A percentile compares a stretch with the other conserved stretches of the same genome.
Conservation (phyloP, 1,140 invertebrate genomes). For the Orussus abietinus region DNA sequence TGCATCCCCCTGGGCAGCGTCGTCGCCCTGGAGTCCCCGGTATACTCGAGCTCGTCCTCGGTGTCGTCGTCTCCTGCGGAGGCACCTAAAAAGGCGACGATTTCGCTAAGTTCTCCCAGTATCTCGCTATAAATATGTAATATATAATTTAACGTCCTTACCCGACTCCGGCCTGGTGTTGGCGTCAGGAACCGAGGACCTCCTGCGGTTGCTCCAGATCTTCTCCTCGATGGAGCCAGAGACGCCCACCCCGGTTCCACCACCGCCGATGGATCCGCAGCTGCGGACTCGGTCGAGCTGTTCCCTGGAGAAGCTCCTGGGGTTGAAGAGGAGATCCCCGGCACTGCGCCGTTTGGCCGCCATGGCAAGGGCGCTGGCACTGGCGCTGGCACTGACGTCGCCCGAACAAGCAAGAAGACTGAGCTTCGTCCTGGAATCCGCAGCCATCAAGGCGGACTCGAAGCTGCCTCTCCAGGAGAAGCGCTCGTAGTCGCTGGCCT, state of each 20-base stretch:
- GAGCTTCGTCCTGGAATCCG: slow-evolving; percentile 74
- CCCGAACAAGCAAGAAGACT: slow-evolving; percentile 63
- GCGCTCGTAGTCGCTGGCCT: slow-evolving; percentile 81
- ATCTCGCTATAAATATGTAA: neutral
- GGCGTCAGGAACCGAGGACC: slow-evolving; percentile 68
- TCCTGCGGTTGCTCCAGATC: slow-evolving; percentile 54
- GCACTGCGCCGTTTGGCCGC: slow-evolving; percentile 74
- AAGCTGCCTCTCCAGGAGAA: slow-evolving; percentile 89
- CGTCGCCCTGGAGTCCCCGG: slow-evolving; percentile 52
- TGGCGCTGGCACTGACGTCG: slow-evolving; percentile 60
- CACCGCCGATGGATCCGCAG: slow-evolving; percentile 76
- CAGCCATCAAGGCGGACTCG: slow-evolving; percentile 79
- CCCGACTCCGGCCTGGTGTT: slow-evolving; percentile 60
- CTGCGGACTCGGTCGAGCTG: slow-evolving; percentile 71
- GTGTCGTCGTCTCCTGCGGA: slow-evolving; percentile 66
- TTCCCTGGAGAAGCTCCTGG: slow-evolving; percentile 70
- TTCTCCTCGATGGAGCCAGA: slow-evolving; percentile 50
- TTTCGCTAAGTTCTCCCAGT: neutral
- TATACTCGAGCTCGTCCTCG: slow-evolving; percentile 54
- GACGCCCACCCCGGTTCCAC: slow-evolving; percentile 44
- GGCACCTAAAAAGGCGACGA: slow-evolving; percentile 30
- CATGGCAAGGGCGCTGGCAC: slow-evolving; percentile 61
- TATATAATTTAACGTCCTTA: slow-evolving; percentile 25
- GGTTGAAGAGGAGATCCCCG: slow-evolving; percentile 72
- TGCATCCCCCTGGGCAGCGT: slow-evolving; percentile 66